Base-by-base conservation (phyloP, 1,140 invertebrate genomes). In the Neotoxoptera formosana region DNA sequence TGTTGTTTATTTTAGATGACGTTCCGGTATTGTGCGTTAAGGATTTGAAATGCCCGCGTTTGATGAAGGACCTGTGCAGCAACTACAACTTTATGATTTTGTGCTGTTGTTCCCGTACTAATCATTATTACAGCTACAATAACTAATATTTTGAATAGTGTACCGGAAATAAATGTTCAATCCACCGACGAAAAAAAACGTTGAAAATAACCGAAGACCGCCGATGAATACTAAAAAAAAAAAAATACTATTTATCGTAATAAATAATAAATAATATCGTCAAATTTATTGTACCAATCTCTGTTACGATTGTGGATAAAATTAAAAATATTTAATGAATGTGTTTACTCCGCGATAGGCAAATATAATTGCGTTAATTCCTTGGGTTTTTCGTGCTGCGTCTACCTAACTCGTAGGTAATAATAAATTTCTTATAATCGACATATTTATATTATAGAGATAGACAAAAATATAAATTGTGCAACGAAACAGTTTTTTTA, bases 81-180 rank as follows among this genome's bases (percentile, higher is more conserved):
- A 94, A 94, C 51, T 94, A 94, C 91, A 90, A 91, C 45, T 94
- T 94, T 67, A 94, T 94, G 94, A 90, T 94, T 41, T 93, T 93
- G 21, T 94, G 94, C 81, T 94, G 94, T 93, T 94, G 94, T 81
- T 93, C 94, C 11, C 30, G 14, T 20, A 76, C 17, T n/a, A 20
- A 76, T 7, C 17, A 76, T n/a, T 76, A 76, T 76, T 76, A n/a
- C n/a, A 67, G 7, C 60, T 76, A 76, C n/a, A 76, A 2, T n/a
- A n/a, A 0, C 1, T 76, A 76, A 76, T 76, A n/a, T n/a, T 67
- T n/a, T 76, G 9, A 76, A 76, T n/a, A 67, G n/a, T n/a, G 4
- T 76, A 17, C 8, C 14, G 21, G 21, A 76, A n/a, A 76, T 76
- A 3, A 34, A 76, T n/a, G n/a, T n/a, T 76, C 4, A n/a, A 67